Conservation (phyloP, 2,888 invertebrate genomes). For the Melipona bicolor region DNA sequence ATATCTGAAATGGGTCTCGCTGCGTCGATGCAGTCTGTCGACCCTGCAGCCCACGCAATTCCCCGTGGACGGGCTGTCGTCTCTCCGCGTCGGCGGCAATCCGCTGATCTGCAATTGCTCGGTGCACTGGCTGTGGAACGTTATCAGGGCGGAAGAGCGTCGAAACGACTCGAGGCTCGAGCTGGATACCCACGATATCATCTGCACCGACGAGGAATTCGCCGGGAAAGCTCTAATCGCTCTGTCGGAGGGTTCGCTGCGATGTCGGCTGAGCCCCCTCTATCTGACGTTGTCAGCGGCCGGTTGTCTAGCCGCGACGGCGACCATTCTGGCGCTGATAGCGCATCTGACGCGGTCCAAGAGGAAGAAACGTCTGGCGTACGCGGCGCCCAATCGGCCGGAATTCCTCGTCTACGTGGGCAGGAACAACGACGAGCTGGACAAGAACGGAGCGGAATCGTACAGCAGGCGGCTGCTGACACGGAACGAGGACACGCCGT, state of each 20-base stretch:
- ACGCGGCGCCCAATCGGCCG: conserved; percentile 79
- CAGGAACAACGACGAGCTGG: conserved; percentile 75
- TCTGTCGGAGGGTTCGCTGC: conserved; percentile 78
- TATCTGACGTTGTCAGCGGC: conserved; percentile 81
- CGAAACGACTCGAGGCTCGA: conserved; percentile 81
- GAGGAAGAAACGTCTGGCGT: conserved; percentile 78
- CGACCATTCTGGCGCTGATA: conserved; percentile 80
- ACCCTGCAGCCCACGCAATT: conserved; percentile 92
- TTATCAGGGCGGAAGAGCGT: conserved; percentile 85
- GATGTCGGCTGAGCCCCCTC: conserved; percentile 79
- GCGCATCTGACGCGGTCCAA: conserved; percentile 79
- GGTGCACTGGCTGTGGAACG: conserved; percentile 93
- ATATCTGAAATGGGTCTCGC: conserved; percentile 90
- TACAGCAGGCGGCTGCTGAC: conserved; percentile 79
- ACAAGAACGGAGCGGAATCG: conserved; percentile 78
- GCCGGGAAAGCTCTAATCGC: conserved; percentile 80
- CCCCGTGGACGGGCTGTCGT: conserved; percentile 91
- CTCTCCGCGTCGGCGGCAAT: conserved; percentile 92
- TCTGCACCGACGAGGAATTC: conserved; percentile 82
- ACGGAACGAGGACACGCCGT: conserved; percentile 79
- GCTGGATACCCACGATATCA: conserved; percentile 80
- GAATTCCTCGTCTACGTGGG: conserved; percentile 82
- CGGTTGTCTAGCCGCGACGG: conserved; percentile 81
- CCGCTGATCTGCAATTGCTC: conserved; percentile 95
- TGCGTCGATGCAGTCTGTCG: conserved; percentile 90